phyloP scores from a whole-genome alignment of 2,888 invertebrate species.

The Torymus aiolomorphi region DNA sequence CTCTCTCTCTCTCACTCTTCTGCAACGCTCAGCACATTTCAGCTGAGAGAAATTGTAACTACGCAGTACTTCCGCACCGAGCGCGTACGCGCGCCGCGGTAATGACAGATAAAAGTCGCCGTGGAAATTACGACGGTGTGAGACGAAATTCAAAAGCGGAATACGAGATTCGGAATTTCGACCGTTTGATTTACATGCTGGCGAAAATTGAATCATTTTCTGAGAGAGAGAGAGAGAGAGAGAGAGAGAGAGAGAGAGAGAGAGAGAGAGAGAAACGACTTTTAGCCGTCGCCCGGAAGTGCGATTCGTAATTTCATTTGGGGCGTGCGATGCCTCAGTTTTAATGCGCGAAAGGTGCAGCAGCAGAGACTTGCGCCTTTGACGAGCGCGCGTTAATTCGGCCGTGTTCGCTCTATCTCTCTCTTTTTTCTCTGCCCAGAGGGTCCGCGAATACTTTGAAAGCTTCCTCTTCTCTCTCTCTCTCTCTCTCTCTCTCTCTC shows the following conservation, averaged over 20 bases:
- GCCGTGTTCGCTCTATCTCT: slow-evolving; percentile 26
- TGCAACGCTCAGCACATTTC: too few species aligned
- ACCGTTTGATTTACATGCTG: slow-evolving; percentile 20
- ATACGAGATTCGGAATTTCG: background rate
- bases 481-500: too few species aligned
- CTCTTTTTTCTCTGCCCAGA: background rate
- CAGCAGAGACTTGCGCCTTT: background rate
- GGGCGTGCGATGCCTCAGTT: slow-evolving; percentile 6
- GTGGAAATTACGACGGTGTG: background rate
- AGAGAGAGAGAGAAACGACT: slow-evolving; percentile 15
- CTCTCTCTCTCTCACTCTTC: too few species aligned
- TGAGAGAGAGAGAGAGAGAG: too few species aligned
- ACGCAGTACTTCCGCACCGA: too few species aligned
- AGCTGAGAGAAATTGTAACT: too few species aligned
- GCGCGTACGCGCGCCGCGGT: background rate
- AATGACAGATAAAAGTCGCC: background rate
- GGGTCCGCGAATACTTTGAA: background rate
- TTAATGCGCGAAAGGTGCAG: slow-evolving; percentile 36
- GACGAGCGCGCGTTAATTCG: slow-evolving; percentile 25
- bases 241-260: too few species aligned
- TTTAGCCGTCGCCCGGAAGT: slow-evolving; percentile 17
- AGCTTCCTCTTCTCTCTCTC: too few species aligned
- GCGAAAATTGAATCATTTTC: slow-evolving; percentile 29
- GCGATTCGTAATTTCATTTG: slow-evolving; percentile 48
- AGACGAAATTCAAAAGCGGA: slow-evolving; percentile 17